These are phyloP conservation scores for Seriola dumerili DNA, from an alignment of 2,113 vertebrate genomes.

Conservation along the genomic window DNA sequence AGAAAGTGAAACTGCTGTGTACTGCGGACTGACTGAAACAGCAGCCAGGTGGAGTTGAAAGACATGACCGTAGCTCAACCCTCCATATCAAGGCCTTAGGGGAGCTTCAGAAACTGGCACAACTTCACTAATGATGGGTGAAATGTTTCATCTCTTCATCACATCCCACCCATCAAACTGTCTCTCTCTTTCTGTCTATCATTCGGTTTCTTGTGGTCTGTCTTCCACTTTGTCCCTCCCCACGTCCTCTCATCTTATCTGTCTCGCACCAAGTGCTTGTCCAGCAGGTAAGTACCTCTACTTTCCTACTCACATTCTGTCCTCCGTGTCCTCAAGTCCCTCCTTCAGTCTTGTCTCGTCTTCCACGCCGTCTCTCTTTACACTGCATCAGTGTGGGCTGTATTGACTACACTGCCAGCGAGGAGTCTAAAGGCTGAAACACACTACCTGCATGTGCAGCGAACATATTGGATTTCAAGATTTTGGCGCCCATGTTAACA, in stretches of 20 bases:
- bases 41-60: conserved; percentile 70
- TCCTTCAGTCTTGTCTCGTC: background rate
- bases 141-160: conserved; percentile 71
- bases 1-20: conserved; percentile 23
- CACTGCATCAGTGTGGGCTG: conserved; percentile 14
- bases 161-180: conserved; percentile 47
- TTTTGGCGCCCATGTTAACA: too few species aligned
- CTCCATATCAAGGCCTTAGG: conserved; percentile 44
- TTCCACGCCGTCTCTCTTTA: conserved; percentile 12
- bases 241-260: background rate
- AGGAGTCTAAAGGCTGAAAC: background rate
- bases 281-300: too few species aligned
- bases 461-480: too few species aligned
- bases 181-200: conserved; percentile 7
- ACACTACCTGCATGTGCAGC: too few species aligned
- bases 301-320: conserved; percentile 5
- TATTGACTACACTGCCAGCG: background rate
- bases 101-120: conserved; percentile 45
- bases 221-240: conserved; percentile 8
- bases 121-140: conserved; percentile 71
- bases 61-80: conserved; percentile 39
- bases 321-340: background rate
- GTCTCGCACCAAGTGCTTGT: background rate
- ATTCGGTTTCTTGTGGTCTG: conserved; percentile 4
- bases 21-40: conserved; percentile 59